Evolutionary conservation across 1,140 invertebrate genomes (phyloP).

Genomic region (Teleogryllus occipitalis): DNA sequence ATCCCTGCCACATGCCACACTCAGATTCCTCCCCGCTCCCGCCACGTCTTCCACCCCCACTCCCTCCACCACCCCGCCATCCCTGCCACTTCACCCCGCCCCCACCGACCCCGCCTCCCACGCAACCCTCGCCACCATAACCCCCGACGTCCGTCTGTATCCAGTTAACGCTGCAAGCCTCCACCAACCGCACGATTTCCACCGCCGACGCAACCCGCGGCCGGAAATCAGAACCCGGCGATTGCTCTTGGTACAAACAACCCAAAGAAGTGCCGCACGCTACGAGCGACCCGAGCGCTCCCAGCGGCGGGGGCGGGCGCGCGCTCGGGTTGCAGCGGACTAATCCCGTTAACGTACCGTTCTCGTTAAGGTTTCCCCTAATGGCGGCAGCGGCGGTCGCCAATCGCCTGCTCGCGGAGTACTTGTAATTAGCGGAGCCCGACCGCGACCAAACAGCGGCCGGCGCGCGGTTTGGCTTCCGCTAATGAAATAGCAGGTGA

Average conservation of each 20-base stretch:
- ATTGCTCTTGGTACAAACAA: not conserved
- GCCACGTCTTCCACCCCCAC: not conserved
- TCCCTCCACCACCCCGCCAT: not conserved
- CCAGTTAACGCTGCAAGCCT: not conserved
- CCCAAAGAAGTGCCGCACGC: not conserved
- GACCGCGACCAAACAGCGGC: not conserved
- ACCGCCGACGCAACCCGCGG: not conserved
- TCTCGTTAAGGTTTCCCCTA: constrained; percentile 3
- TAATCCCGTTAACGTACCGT: constrained; percentile 3
- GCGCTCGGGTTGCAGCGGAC: not conserved
- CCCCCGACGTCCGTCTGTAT: not conserved
- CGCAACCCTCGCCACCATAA: no score
- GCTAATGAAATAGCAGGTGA: not conserved
- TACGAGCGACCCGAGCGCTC: not conserved
- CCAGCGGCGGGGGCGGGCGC: no score
- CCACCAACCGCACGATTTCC: not conserved
- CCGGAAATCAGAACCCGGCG: not conserved
- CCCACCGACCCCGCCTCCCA: no score
- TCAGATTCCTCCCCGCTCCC: no score
- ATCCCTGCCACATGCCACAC: no score
- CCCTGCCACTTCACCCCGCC: not conserved
- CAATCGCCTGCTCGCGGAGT: not conserved
- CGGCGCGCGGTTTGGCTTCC: not conserved
- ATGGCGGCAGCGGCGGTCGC: not conserved
- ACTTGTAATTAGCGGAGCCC: not conserved